Evolutionary conservation across 2,797 vertebrate genomes (phyloP).

Genomic region (Telmatherina bonti): DNA sequence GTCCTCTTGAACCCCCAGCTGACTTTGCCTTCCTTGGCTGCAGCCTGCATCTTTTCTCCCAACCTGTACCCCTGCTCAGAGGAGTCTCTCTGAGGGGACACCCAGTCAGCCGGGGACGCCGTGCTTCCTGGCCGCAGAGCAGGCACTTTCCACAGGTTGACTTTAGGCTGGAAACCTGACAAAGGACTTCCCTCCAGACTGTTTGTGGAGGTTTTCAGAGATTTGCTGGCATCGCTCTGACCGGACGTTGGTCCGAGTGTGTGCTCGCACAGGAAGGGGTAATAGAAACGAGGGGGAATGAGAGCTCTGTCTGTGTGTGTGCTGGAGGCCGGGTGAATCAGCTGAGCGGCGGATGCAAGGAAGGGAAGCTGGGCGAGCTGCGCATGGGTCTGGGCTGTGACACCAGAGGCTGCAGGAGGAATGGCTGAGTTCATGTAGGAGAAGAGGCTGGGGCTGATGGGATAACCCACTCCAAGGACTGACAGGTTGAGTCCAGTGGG

Average conservation of each 20-base stretch:
- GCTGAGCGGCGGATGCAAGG: constrained; percentile 88
- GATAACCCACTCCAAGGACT: constrained; percentile 92
- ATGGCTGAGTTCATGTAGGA: constrained; percentile 92
- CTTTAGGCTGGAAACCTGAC: constrained; percentile 79
- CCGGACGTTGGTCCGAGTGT: constrained; percentile 70
- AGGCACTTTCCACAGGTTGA: constrained; percentile 87
- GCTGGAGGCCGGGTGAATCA: constrained; percentile 83
- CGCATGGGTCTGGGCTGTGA: constrained; percentile 74
- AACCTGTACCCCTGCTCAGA: constrained; percentile 63
- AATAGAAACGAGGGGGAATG: constrained; percentile 90
- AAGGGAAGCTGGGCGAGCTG: constrained; percentile 90
- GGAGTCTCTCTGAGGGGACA: constrained; percentile 70
- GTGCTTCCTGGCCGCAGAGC: constrained; percentile 78
- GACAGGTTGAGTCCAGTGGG: constrained; percentile 91
- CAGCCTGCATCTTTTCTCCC: constrained; percentile 66
- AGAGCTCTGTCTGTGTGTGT: constrained; percentile 83
- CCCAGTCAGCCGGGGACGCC: constrained; percentile 68
- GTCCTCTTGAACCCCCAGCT: constrained; percentile 78
- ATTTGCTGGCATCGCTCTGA: constrained; percentile 79
- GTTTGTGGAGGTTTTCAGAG: constrained; percentile 64
- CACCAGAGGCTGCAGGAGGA: constrained; percentile 60
- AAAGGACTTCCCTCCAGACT: constrained; percentile 43
- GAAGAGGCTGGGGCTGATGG: constrained; percentile 89
- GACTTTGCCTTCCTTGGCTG: constrained; percentile 69
- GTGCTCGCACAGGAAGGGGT: constrained; percentile 93